Evolutionary conservation across 1,140 invertebrate genomes (phyloP).

Genomic region (Thereuonema tuberculata): DNA sequence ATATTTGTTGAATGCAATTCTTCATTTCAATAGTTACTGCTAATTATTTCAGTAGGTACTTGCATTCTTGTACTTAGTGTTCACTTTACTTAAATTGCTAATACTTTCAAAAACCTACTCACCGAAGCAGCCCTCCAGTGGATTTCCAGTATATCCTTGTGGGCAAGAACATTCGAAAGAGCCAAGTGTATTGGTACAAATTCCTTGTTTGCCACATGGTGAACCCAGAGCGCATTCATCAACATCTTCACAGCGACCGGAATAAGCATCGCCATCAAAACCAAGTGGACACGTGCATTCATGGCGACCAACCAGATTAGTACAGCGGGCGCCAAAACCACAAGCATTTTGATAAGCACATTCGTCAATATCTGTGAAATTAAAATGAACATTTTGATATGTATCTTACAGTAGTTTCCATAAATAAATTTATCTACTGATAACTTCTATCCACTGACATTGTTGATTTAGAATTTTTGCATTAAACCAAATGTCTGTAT

Average conservation of each 20-base stretch:
- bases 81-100: background rate
- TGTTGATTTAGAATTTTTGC: too few species aligned
- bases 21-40: too few species aligned
- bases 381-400: background rate
- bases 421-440: too few species aligned
- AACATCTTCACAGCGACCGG: conserved; percentile 58
- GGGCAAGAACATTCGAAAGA: conserved; percentile 77
- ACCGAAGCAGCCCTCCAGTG: conserved; percentile 53
- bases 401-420: background rate
- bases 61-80: background rate
- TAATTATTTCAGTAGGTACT: background rate
- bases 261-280: conserved; percentile 50
- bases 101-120: background rate
- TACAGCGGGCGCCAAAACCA: conserved; percentile 57
- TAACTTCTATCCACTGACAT: too few species aligned
- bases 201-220: conserved; percentile 60
- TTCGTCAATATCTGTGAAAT: conserved; percentile 56
- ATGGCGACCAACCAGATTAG: conserved; percentile 59
- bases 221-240: conserved; percentile 55
- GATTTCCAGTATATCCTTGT: conserved; percentile 68
- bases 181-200: conserved; percentile 68
- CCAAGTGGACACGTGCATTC: conserved; percentile 69
- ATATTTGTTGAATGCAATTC: too few species aligned
- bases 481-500: too few species aligned
- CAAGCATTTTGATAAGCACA: conserved; percentile 51